Base-by-base conservation (phyloP, 2,797 vertebrate genomes). In the Hipposideros larvatus region DNA sequence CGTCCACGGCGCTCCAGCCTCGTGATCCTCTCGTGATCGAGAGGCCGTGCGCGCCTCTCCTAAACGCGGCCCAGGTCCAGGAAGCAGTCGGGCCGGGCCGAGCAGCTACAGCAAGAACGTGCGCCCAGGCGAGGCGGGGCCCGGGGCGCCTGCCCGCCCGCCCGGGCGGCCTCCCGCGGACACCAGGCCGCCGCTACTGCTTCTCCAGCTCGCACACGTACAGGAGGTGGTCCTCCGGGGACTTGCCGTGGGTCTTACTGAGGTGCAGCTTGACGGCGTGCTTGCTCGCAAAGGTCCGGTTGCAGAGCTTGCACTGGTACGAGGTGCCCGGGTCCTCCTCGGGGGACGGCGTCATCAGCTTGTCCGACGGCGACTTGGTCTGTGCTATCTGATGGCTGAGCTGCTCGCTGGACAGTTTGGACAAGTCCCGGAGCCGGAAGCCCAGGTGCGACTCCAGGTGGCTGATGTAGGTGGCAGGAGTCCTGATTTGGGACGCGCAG, bases 281-380 rank as follows among this genome's bases (percentile, higher is more conserved):
- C 99, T 99, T 99, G 98, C 99, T 99, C 0, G 99, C 99, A 99
- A 99, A 99, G 98, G 99, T 99, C 99, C 99, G 99, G 98, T 99
- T 99, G 98, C 99, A 99, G 96, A 99, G 99, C 98, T 99, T 99
- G 98, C 99, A 99, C 98, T 99, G 99, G 98, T 99, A 99, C 95
- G 99, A 98, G 97, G 99, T 98, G 84, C 99, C 99, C 0, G 98
- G 97, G 95, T 99, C 99, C 94, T 99, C 99, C 96, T 99, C 99
- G 0, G 99, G 99, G 95, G 99, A 99, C 90, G 99, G 98, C 0
- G 99, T 98, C 98, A 99, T 99, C 97, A 99, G 97, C 98, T 99
- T 99, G 98, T 99, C 99, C 51, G 99, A 99, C 0, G 99, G 99
- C 96, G 99, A 99, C 99, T 99, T 99, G 97, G 99, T 98, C 98